phyloP scores from a whole-genome alignment of 2,888 invertebrate species.

The Lasioglossum vierecki region DNA sequence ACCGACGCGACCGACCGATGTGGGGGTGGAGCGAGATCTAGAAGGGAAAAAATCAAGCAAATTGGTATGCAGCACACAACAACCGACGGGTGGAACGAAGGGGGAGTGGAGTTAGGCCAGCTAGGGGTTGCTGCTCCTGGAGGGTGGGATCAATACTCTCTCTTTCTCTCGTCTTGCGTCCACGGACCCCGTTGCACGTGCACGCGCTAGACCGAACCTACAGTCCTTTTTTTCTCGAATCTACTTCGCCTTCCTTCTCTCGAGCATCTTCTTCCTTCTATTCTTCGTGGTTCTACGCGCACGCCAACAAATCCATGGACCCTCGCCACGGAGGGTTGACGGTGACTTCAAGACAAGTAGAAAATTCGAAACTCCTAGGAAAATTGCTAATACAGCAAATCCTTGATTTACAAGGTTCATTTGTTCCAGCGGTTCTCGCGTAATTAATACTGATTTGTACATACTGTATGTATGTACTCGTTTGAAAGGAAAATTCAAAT shows the following conservation, averaged over 20 bases:
- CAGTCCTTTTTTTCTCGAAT: constrained; percentile 43
- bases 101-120: constrained; percentile 84
- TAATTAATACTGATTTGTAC: too few species aligned
- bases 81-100: constrained; percentile 83
- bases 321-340: background rate
- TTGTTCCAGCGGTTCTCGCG: too few species aligned
- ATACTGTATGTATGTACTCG: too few species aligned
- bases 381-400: background rate
- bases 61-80: constrained; percentile 88
- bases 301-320: constrained; percentile 13
- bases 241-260: constrained; percentile 38
- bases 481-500: too few species aligned
- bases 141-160: constrained; percentile 84
- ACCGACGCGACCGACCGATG: constrained; percentile 38
- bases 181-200: constrained; percentile 51
- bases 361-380: background rate
- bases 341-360: background rate
- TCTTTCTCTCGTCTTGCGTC: constrained; percentile 78
- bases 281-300: constrained; percentile 44
- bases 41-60: constrained; percentile 86
- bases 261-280: constrained; percentile 24
- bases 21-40: constrained; percentile 73
- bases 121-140: constrained; percentile 80
- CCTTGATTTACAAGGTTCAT: too few species aligned
- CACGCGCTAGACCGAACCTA: constrained; percentile 39